phyloP scores from a whole-genome alignment of 2,797 vertebrate genomes.

The Epinephelus awoara region DNA sequence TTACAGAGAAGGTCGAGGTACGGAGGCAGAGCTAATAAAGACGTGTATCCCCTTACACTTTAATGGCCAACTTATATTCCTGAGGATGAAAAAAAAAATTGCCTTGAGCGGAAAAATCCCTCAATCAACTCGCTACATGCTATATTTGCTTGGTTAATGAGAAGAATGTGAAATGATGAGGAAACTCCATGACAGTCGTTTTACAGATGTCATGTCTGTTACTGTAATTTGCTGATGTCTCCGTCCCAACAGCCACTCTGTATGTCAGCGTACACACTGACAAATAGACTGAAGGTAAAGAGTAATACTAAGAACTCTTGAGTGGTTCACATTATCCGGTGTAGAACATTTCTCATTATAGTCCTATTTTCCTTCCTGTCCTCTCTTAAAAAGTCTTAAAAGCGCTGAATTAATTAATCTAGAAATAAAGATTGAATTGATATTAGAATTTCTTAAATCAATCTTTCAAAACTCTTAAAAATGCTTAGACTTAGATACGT shows the following conservation, averaged over 20 bases:
- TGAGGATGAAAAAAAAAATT: constrained; percentile 48
- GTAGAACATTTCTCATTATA: neutral
- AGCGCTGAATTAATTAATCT: too few species aligned
- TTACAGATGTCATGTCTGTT: constrained; percentile 43
- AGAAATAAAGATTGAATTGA: too few species aligned
- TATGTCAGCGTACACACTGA: constrained; percentile 19
- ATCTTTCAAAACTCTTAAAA: too few species aligned
- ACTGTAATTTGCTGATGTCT: constrained; percentile 27
- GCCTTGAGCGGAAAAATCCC: constrained; percentile 35
- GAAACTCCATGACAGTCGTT: constrained; percentile 53
- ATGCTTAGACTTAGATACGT: too few species aligned
- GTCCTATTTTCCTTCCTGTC: neutral
- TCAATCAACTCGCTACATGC: constrained; percentile 42
- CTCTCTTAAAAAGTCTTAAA: too few species aligned
- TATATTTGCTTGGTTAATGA: constrained; percentile 65
- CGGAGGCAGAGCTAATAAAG: constrained; percentile 84
- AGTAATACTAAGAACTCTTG: neutral
- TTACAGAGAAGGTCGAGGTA: constrained; percentile 85
- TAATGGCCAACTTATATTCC: constrained; percentile 74
- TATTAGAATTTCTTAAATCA: too few species aligned
- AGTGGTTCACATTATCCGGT: neutral
- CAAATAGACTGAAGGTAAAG: neutral
- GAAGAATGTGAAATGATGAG: constrained; percentile 60
- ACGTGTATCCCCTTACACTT: constrained; percentile 73
- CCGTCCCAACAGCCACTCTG: neutral